Evolutionary conservation across 1,140 invertebrate genomes (phyloP), one percentile per base, ranked within the genome.

Genomic region (Heterodera schachtii): DNA sequence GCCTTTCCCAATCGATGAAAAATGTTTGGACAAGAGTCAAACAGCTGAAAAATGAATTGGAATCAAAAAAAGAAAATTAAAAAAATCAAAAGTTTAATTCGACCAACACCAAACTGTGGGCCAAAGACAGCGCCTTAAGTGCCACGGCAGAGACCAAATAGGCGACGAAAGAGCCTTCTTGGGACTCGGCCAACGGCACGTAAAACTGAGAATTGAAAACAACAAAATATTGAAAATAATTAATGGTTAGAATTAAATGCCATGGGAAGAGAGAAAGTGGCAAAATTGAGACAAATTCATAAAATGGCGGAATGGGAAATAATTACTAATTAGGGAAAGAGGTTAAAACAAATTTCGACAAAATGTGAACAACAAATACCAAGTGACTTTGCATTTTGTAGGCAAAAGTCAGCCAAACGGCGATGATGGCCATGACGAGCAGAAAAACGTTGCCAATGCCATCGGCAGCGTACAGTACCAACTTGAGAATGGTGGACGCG

Each of bases 1-100:
- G 94, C 80, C 93, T 91, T 90, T 96, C 95, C 95, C 95, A 96
- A 86, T 96, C 95, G 81, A 96, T 93, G 78, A 96, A 93, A 90
- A 96, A 95, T 69, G 95, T 92, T 86, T 95, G 93, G 44, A 94
- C 90, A 6, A 91, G 92, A 79, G 93, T 92, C 86, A 94, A 93
- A 6, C 91, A 91, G 5, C 57, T 64, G 49, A 52, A 52, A 31
- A 8, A 8, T 52, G 0, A 52, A 52, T 8, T 52, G 11, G 11
- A 52, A 52, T 11, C 0, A 6, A 64, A n/a, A 64, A 19, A 19
- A 3, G 19, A 16, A 64, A 16, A 3, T 1, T 3, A 19, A 19
- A 19, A 19, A 19, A 64, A 64, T 19, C 19, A 31, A 31, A 31
- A 31, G 1, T 31, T 64, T 64, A 64, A 16, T 64, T 64, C 19